Base-by-base conservation (phyloP, 2,888 invertebrate species). In the Sarcophaga variegata region DNA sequence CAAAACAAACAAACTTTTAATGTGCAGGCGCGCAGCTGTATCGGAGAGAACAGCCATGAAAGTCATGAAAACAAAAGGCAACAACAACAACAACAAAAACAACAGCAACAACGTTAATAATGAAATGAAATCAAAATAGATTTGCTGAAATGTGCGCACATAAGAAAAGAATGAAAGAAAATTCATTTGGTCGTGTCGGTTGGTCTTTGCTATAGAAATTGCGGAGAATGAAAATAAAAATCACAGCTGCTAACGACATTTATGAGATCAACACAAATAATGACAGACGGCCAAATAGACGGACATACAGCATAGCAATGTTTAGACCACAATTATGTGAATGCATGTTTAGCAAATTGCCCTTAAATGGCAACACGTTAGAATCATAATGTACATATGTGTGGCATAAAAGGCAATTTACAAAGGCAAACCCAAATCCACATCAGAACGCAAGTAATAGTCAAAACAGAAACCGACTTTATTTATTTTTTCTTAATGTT, bases 211-310 rank as follows among this genome's bases (percentile, higher is more conserved):
- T 54, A 69, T 69, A 69, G 17, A 47, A 47, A 69, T 17, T 17
- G 49, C 1, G 27, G 45, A 49, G 63, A 76, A 69, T 47, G n/a
- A 59, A 60, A 54, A 77, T 71, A 37, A 70, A 84, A 89, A 89
- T 89, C 89, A 89, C 89, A 89, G 89, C 89, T 89, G 89, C 88
- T 37, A 82, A 81, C 86, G 84, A 83, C 85, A 86, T 83, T 86
- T 86, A 80, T 80, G 80, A 83, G 80, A 83, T 77, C 82, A 83
- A 72, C 85, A 76, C 69, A 62, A 72, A 74, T 60, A 69, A 77
- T 66, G 80, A 70, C 67, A 77, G 22, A 54, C 11, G 22, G 1
- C 22, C 22, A 0, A 1, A 22, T 12, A 47, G 70, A 72, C 59
- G 25, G 17, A 62, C 69, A n/a, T 22, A 64, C 60, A 75, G 70